phyloP scores from a whole-genome alignment of 2,113 vertebrate genomes.

The Ibidorhyncha struthersii region DNA sequence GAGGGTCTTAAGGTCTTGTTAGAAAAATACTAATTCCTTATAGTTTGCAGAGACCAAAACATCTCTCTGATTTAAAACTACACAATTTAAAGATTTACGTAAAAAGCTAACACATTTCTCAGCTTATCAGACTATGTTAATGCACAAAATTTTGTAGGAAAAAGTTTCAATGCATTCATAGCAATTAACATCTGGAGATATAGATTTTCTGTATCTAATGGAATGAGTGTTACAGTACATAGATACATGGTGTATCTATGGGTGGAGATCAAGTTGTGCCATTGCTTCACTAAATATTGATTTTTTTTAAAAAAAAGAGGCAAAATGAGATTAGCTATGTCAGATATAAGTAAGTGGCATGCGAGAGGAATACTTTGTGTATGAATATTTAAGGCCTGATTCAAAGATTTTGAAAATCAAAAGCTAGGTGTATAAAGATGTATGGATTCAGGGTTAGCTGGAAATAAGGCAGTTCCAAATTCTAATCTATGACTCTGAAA shows the following conservation, averaged over 20 bases:
- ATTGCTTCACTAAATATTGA: background rate
- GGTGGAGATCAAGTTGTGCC: background rate
- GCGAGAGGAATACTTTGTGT: background rate
- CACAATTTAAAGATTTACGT: background rate
- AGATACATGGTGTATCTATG: background rate
- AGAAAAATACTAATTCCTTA: conserved; percentile 52
- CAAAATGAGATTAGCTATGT: background rate
- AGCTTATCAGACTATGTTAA: background rate
- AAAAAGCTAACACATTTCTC: conserved; percentile 31
- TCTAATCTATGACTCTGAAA: background rate
- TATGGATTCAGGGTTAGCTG: background rate
- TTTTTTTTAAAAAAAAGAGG: background rate
- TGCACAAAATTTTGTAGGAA: conserved; percentile 9
- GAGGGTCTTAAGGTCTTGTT: conserved; percentile 60
- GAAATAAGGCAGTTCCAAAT: background rate
- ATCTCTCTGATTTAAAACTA: conserved; percentile 45
- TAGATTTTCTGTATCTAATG: background rate
- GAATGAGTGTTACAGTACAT: background rate
- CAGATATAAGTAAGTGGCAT: background rate
- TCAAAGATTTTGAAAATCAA: background rate
- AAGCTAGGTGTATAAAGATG: background rate
- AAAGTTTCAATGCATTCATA: background rate
- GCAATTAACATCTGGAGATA: conserved; percentile 14
- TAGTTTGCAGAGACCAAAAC: conserved; percentile 52
- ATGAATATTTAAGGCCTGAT: background rate